Percentiles rank a stretch among this genome's conserved stretches.
These are phyloP conservation scores for Trogon melanurus DNA, from an alignment of 2,113 vertebrate species.

Conservation along the genomic window DNA sequence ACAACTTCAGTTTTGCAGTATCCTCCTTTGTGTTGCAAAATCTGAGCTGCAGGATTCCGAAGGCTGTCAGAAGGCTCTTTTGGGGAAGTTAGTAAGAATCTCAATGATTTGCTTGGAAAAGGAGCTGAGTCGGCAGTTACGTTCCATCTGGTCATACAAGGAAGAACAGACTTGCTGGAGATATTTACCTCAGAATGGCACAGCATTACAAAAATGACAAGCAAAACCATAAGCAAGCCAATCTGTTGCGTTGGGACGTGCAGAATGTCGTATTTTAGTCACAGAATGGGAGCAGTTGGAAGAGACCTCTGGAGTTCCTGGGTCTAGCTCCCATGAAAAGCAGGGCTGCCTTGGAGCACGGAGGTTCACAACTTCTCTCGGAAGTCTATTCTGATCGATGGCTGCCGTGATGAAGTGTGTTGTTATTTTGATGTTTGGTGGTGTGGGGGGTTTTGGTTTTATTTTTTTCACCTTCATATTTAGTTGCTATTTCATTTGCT, in stretches of 20 bases:
- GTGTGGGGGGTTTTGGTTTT: background rate
- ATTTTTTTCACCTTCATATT: background rate
- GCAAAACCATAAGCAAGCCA: background rate
- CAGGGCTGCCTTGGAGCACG: background rate
- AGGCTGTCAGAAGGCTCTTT: background rate
- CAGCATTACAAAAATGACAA: background rate
- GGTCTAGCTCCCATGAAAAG: background rate
- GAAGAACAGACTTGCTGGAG: background rate
- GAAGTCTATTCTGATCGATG: background rate
- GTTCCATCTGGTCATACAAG: background rate
- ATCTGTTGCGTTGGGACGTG: background rate
- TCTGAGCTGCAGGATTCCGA: background rate
- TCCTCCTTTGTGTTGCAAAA: background rate
- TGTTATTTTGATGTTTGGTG: background rate
- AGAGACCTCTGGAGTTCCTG: background rate
- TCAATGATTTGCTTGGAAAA: background rate
- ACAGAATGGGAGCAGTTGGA: background rate
- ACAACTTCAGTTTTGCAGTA: background rate
- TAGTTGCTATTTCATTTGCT: background rate
- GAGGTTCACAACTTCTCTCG: background rate
- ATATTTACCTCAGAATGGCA: background rate
- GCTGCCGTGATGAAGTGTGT: background rate
- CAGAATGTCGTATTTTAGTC: background rate
- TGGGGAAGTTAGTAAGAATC: background rate
- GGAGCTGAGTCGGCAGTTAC: background rate